Evolutionary conservation across 2,113 vertebrate genomes (phyloP), one percentile per base, ranked within the genome.

Genomic region (Neolamprologus toae): DNA sequence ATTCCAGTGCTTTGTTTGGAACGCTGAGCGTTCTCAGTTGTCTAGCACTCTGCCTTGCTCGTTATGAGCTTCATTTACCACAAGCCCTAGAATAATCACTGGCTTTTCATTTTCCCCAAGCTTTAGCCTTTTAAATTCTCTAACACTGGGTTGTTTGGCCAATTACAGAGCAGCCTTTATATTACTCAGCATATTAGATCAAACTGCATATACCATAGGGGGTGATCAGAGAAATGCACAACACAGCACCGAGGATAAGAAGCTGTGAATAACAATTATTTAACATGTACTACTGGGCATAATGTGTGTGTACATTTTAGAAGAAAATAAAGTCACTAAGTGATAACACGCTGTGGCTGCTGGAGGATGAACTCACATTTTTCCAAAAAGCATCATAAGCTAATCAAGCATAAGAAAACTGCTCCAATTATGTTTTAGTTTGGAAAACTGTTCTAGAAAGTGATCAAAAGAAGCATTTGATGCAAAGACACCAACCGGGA

Each of bases 31-130:
- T 80, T 93, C 89, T 93, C 91, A 82, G 31, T 85, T 66, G 94
- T 86, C 90, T 66, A 6, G 40, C 88, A 28, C 91, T 87, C 92
- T 59, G 85, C 90, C 90, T 88, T 47, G 40, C 88, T 95, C 88
- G 40, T 95, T 95, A 95, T 51, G 80, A 89, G 95, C 45, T 89
- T 93, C 91, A 90, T 94, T 95, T 92, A 93, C 71, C 91, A 91
- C 94, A 81, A 93, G 87, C 88, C 89, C 66, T 12, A 10, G 81
- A 91, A 93, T 93, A 95, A 95, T 93, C 92, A 88, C 89, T 81
- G 11, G 82, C 89, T 89, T 92, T 93, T 91, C 83, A 92, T 95
- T 94, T 88, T 90, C 90, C 90, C 91, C 16, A 5, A 87, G 89
- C 91, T 80, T 86, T 63, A 85, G 86, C 59, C 87, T 42, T 88